Evolutionary conservation across 53 echinoderm and acorn worm genomes (phyloP).

Genomic region (Antedon mediterranea): DNA sequence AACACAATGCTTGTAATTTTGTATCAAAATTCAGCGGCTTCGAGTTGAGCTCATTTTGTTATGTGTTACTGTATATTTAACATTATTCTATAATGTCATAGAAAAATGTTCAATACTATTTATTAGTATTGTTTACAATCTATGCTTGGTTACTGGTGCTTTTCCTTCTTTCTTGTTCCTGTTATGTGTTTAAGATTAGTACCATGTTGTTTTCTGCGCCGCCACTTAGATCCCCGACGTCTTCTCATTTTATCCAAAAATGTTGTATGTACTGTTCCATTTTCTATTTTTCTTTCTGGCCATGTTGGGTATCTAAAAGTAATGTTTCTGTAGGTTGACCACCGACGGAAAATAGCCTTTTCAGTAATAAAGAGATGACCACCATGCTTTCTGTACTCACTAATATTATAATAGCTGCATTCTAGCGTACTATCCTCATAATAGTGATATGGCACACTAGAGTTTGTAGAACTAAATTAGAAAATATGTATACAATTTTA

Average conservation of each 20-base stretch:
- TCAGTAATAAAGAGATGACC: conserved; percentile 92
- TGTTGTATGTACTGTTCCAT: conserved; percentile 28
- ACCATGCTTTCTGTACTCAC: conserved; percentile 47
- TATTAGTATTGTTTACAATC: no score
- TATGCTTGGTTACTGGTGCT: no score
- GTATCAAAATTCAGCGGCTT: no score
- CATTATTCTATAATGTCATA: no score
- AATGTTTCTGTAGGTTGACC: conserved; percentile 33
- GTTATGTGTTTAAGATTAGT: no score
- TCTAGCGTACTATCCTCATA: conserved; percentile 52
- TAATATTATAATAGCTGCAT: conserved; percentile 67
- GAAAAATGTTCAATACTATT: no score
- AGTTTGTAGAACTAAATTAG: neutral
- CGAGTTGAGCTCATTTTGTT: no score
- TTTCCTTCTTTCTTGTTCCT: no score
- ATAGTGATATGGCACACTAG: conserved; percentile 58
- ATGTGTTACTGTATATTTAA: no score
- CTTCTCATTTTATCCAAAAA: conserved; percentile 11
- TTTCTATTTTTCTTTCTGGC: conserved; percentile 11
- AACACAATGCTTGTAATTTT: no score
- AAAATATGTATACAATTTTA: neutral
- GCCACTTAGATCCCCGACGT: no score
- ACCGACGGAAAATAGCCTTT: conserved; percentile 73
- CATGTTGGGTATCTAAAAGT: conserved; percentile 48
- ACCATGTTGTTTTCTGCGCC: no score